A percentile compares a stretch with the other conserved stretches of the same genome.
Evolutionary conservation across 2,888 invertebrate species (phyloP).

Genomic region (Formica aserva): DNA sequence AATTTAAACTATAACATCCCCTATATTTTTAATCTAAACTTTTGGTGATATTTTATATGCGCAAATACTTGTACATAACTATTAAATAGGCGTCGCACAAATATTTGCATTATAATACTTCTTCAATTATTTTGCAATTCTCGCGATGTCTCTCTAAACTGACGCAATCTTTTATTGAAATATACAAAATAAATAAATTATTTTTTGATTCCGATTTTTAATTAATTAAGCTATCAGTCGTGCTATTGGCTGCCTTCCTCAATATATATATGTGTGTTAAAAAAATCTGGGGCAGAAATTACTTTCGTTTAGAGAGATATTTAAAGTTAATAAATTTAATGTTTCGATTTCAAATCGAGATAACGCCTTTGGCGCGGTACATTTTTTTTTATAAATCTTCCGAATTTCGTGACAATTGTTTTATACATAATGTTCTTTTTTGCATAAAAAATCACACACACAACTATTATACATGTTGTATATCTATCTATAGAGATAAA

Average conservation of each 20-base stretch:
- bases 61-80: slow-evolving; percentile 16
- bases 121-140: slow-evolving; percentile 38
- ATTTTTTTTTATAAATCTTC: neutral
- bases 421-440: neutral
- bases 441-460: too few species aligned
- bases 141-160: slow-evolving; percentile 40
- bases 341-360: neutral
- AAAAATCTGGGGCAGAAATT: slow-evolving; percentile 6
- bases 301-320: neutral
- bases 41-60: slow-evolving; percentile 44
- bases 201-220: slow-evolving; percentile 71
- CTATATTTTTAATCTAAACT: neutral
- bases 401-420: neutral
- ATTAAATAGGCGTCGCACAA: slow-evolving; percentile 3
- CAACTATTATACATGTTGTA: too few species aligned
- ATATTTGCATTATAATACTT: slow-evolving; percentile 55
- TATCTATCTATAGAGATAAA: too few species aligned
- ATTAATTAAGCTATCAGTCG: slow-evolving; percentile 75
- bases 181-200: slow-evolving; percentile 74
- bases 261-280: slow-evolving; percentile 29
- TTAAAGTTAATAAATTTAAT: neutral
- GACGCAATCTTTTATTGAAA: slow-evolving; percentile 67
- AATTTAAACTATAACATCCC: neutral
- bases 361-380: neutral
- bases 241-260: slow-evolving; percentile 65